Conservation (phyloP, 2,797 vertebrate species). For the Chaetophractus vellerosus region DNA sequence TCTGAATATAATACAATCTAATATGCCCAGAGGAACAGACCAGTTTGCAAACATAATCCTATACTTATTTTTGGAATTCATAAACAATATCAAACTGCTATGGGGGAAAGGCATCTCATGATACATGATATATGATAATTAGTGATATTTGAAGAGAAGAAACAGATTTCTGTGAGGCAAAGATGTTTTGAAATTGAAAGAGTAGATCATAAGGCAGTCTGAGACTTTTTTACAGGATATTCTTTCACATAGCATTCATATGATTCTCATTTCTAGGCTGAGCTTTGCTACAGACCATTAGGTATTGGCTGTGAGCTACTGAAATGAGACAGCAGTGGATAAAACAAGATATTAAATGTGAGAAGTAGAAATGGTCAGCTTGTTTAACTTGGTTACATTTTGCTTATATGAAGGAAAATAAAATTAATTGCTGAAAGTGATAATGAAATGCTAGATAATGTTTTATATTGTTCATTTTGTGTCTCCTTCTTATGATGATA, state of each 20-base stretch:
- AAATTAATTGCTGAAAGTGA: neutral
- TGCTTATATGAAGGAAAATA: slow-evolving; percentile 40
- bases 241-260: slow-evolving; percentile 22
- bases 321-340: slow-evolving; percentile 54
- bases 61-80: no score
- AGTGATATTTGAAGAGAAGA: neutral
- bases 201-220: neutral
- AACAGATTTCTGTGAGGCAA: neutral
- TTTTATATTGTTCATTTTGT: slow-evolving; percentile 15
- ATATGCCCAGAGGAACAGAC: no score
- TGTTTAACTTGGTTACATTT: slow-evolving; percentile 1
- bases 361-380: neutral
- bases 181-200: slow-evolving; percentile 29
- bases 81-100: no score
- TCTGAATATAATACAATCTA: no score
- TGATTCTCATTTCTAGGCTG: slow-evolving; percentile 7
- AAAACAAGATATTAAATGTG: neutral
- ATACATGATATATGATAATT: neutral
- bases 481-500: neutral
- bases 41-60: no score
- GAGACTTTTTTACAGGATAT: neutral
- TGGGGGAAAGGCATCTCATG: neutral
- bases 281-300: slow-evolving; percentile 67
- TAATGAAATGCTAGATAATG: neutral
- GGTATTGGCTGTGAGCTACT: slow-evolving; percentile 46